phyloP scores from a whole-genome alignment of 1,140 invertebrate species.

The Carcinoscorpius rotundicauda region DNA sequence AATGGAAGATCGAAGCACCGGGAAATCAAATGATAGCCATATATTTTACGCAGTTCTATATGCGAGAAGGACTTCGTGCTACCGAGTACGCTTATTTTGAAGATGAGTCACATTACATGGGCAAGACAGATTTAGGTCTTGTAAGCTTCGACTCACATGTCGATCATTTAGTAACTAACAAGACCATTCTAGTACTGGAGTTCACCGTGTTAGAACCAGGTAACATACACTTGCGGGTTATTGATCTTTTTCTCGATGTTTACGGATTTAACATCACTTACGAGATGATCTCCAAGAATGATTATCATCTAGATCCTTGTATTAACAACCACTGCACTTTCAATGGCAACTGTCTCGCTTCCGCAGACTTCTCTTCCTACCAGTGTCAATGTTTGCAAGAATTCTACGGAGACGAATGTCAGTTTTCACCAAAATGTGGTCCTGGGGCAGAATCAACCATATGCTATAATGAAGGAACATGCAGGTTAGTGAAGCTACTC shows the following conservation, averaged over 20 bases:
- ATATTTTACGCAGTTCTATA: conserved; percentile 77
- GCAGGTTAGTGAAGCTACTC: conserved; percentile 28
- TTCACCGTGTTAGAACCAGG: conserved; percentile 56
- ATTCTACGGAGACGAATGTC: conserved; percentile 33
- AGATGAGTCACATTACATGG: conserved; percentile 24
- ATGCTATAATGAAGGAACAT: conserved; percentile 33
- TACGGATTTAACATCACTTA: conserved; percentile 89
- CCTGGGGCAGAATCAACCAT: conserved; percentile 29
- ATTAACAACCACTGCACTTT: conserved; percentile 65
- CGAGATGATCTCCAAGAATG: conserved; percentile 46
- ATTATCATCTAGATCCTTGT: conserved; percentile 12
- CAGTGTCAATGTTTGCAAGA: conserved; percentile 34
- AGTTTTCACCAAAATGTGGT: conserved; percentile 35
- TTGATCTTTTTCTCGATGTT: conserved; percentile 64
- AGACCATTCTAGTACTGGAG: conserved; percentile 62
- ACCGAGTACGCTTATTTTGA: conserved; percentile 53
- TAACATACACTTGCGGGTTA: conserved; percentile 66
- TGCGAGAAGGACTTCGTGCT: conserved; percentile 61
- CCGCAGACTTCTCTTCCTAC: conserved; percentile 44
- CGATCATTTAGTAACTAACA: conserved; percentile 42
- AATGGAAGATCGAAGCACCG: conserved; percentile 68
- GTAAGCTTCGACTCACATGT: conserved; percentile 31
- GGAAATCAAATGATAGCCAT: conserved; percentile 51
- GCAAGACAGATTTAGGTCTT: conserved; percentile 26
- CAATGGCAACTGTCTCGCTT: conserved; percentile 65